Percentiles rank a stretch among this genome's conserved stretches.
Evolutionary conservation across 1,140 invertebrate genomes (phyloP).

Genomic region (Aphidius gifuensis): DNA sequence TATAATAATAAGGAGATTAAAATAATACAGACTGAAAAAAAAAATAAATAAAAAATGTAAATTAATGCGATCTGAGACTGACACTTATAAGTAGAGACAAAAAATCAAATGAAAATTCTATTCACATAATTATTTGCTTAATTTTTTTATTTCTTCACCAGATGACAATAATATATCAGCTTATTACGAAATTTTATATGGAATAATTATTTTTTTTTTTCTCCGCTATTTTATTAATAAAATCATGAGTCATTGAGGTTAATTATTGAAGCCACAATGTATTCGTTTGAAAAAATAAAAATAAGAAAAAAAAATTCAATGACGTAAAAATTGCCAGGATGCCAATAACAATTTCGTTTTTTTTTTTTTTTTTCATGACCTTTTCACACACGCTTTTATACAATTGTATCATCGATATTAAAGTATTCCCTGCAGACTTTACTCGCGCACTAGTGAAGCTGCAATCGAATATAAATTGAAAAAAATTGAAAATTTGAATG

Average conservation of each 20-base stretch:
- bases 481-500: slow-evolving; percentile 4
- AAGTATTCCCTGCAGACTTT: background rate
- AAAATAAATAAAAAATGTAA: background rate
- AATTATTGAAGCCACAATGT: too few species aligned
- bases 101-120: slow-evolving; percentile 11
- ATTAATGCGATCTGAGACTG: slow-evolving; percentile 10
- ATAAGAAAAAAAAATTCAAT: too few species aligned
- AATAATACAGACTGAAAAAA: slow-evolving; percentile 13
- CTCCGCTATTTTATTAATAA: too few species aligned
- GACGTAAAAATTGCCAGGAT: too few species aligned
- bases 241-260: too few species aligned
- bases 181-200: too few species aligned
- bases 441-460: background rate
- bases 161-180: too few species aligned
- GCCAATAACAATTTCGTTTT: background rate
- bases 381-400: slow-evolving; percentile 52
- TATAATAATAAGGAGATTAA: slow-evolving; percentile 35
- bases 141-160: too few species aligned
- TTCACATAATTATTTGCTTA: slow-evolving; percentile 1
- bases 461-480: slow-evolving; percentile 15
- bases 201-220: too few species aligned
- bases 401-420: slow-evolving; percentile 41
- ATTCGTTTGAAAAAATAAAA: too few species aligned
- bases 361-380: slow-evolving; percentile 40
- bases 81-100: background rate